Evolutionary conservation across 2,797 vertebrate genomes (phyloP).

Genomic region (Cossypha caffra): DNA sequence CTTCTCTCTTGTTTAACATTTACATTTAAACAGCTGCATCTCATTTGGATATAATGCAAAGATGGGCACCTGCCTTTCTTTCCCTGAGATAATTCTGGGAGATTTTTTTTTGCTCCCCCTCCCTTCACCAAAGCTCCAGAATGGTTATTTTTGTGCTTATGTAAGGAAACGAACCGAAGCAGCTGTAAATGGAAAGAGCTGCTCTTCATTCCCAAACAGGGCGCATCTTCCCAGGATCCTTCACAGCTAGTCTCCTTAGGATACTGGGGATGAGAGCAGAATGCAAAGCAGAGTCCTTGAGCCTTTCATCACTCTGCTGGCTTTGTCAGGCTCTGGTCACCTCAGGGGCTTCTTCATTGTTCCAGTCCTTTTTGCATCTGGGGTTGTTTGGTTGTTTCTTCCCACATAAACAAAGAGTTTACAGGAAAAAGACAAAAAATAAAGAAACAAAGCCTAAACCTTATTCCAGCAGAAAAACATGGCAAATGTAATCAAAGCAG

Average conservation of each 20-base stretch:
- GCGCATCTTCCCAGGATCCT: background rate
- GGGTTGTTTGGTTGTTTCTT: background rate
- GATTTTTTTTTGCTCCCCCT: background rate
- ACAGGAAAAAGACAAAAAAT: background rate
- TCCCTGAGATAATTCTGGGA: background rate
- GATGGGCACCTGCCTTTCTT: constrained; percentile 65
- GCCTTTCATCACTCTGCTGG: background rate
- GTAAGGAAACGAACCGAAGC: background rate
- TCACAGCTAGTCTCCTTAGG: background rate
- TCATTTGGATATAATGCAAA: constrained; percentile 50
- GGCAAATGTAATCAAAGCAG: fast-evolving
- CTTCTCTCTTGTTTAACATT: constrained; percentile 74
- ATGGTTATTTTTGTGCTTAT: constrained; percentile 46
- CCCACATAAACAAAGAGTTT: background rate
- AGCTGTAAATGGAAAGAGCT: background rate
- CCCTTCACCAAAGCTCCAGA: background rate
- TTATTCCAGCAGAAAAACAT: background rate
- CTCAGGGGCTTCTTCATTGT: background rate
- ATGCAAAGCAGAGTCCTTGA: constrained; percentile 40
- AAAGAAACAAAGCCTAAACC: background rate
- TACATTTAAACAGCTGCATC: constrained; percentile 72
- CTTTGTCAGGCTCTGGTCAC: background rate
- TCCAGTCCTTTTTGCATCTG: background rate
- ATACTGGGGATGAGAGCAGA: background rate
- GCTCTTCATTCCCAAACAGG: constrained; percentile 36